phyloP scores from a whole-genome alignment of 2,797 vertebrate genomes.

The Brachymystax lenok region DNA sequence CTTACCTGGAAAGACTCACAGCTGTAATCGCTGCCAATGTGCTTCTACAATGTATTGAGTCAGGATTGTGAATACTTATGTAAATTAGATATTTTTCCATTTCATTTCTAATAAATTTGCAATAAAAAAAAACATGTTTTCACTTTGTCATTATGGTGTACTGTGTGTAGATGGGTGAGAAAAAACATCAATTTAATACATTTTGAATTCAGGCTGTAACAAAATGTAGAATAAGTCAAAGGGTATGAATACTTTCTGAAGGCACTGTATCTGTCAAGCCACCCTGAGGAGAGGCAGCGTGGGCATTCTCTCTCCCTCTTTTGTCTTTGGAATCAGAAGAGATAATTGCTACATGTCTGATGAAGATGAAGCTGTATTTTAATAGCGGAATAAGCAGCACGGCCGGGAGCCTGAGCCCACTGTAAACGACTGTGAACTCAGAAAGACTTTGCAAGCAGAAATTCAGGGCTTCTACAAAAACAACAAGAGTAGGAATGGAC shows the following conservation, averaged over 20 bases:
- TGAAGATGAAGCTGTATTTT: slow-evolving; percentile 75
- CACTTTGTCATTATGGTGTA: slow-evolving; percentile 4
- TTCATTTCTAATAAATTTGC: no score
- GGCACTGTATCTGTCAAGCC: slow-evolving; percentile 23
- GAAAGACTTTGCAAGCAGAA: slow-evolving; percentile 41
- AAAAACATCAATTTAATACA: no score
- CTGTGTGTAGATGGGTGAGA: no score
- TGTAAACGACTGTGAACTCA: slow-evolving; percentile 54
- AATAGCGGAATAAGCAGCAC: slow-evolving; percentile 73
- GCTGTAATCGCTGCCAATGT: no score
- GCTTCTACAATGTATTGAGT: no score
- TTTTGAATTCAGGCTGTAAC: no score
- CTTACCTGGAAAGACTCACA: no score
- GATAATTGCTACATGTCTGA: slow-evolving; percentile 74
- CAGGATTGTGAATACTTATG: no score
- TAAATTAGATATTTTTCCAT: no score
- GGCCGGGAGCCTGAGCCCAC: slow-evolving; percentile 57
- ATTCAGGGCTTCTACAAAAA: slow-evolving; percentile 33
- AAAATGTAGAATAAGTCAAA: no score
- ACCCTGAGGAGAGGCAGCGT: slow-evolving; percentile 15
- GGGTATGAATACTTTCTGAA: no score
- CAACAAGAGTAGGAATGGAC: background rate
- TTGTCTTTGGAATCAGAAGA: slow-evolving; percentile 21
- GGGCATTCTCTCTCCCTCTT: slow-evolving; percentile 49
- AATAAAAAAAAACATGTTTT: no score